Evolutionary conservation across 2,797 vertebrate genomes (phyloP), one percentile per base, ranked within the genome.

Genomic region (Hapalemur alaotrensis): DNA sequence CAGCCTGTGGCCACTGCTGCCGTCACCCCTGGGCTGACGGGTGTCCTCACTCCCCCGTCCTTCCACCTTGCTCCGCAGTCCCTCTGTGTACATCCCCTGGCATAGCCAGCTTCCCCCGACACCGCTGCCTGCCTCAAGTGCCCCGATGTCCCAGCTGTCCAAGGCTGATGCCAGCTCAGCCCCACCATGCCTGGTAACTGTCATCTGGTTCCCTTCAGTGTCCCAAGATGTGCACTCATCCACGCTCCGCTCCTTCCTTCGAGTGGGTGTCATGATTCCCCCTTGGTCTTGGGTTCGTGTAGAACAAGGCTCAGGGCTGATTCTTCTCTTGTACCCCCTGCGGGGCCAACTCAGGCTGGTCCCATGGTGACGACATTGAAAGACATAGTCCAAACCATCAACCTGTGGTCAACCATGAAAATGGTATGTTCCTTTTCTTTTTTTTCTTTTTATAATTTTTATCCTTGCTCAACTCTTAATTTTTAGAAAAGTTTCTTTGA

Each of bases 211-310:
- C 67, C 67, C 9, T 4, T 52, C n/a, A 35, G 48, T 4, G 32
- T 65, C 63, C 32, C 23, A 9, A 22, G 43, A 43, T 0, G 0
- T 4, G 14, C 38, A n/a, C 50, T 20, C 50, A 12, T 7, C 12
- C 5, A 4, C 13, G 5, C 43, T 61, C n/a, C 7, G 12, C 61
- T 8, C 28, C 50, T 69, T 73, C 30, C 54, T 93, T 63, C 14
- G 7, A 2, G 3, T 0, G 3, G 20, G 14, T 20, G 18, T 17
- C 18, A 4, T 13, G 28, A 11, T 50, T 17, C 28, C 35, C 20
- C 20, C 41, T 25, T 2, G 32, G 15, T 17, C 28, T 25, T 38
- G 7, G 9, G 15, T n/a, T 78, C 41, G 2, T 2, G 1, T 25
- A n/a, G 25, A 82, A 83, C 20, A 8, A 69, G 38, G 38, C 0